Conservation (phyloP, 2,888 invertebrate genomes). For the Orchesella flavescens region DNA sequence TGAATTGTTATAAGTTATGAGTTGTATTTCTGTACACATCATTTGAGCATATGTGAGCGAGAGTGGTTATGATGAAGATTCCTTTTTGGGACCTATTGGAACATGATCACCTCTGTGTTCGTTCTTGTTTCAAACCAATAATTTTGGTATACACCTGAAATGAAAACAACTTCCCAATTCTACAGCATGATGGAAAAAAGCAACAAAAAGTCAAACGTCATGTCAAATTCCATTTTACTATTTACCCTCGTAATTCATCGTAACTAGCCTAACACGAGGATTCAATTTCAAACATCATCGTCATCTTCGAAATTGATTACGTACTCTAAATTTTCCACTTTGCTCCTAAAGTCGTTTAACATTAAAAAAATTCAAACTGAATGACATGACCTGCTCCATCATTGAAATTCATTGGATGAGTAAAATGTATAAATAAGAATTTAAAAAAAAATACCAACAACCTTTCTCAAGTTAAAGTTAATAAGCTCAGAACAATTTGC, state of each 20-base stretch:
- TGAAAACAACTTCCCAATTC: slow-evolving; percentile 41
- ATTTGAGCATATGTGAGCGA: not conserved
- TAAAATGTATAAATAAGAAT: too few species aligned
- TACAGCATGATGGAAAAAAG: slow-evolving; percentile 22
- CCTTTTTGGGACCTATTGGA: slow-evolving; percentile 62
- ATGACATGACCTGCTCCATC: too few species aligned
- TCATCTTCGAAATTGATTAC: not conserved
- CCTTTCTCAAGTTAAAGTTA: too few species aligned
- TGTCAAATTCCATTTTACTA: slow-evolving; percentile 51
- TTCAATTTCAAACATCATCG: slow-evolving; percentile 1
- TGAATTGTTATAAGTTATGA: slow-evolving; percentile 34
- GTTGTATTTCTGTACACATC: slow-evolving; percentile 1
- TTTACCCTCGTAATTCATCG: slow-evolving; percentile 55
- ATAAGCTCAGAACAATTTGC: too few species aligned
- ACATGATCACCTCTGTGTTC: slow-evolving; percentile 53
- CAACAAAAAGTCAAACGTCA: slow-evolving; percentile 59
- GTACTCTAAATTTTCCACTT: not conserved
- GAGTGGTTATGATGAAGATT: slow-evolving; percentile 37
- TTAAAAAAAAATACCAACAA: too few species aligned
- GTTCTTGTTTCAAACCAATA: slow-evolving; percentile 58
- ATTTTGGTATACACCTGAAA: slow-evolving; percentile 32
- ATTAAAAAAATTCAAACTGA: too few species aligned
- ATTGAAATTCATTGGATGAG: too few species aligned
- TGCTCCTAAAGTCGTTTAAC: not conserved
- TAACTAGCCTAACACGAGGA: slow-evolving; percentile 7